Evolutionary conservation across 2,888 invertebrate species (phyloP), one percentile per base, ranked within the genome.

Genomic region (Habrosyne pyritoides): DNA sequence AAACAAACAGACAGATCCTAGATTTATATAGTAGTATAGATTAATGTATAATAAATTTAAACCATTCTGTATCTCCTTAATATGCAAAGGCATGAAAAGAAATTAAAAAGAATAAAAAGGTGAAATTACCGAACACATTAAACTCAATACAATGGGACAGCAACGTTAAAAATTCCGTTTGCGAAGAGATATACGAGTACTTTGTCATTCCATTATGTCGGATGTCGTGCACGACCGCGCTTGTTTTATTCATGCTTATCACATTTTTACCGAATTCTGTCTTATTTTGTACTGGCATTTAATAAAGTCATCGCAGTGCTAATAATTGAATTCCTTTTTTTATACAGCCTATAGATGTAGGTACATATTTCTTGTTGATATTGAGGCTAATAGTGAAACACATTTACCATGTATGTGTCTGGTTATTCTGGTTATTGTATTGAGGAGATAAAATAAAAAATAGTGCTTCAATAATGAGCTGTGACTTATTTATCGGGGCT

Each of bases 91-190:
- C 21, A 14, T 12, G 6, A 18, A 26, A 14, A 24, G 10, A 50
- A 28, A 21, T 10, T 10, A 18, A 28, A 21, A 28, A 10, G 4
- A 10, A 50, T 18, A 21, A 48, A 14, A 24, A 24, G n/a, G 0
- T 48, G 8, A 28, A 50, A 50, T 28, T 28, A 21, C 21, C 30
- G 50, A 21, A 21, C 50, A 28, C 50, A 50, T 50, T 50, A 50
- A 50, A 28, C 28, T 21, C 50, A 18, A 50, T 28, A 53, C 47
- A 57, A 54, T 57, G 47, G 47, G 47, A 51, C 5, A 18, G 53
- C 42, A 42, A 52, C 53, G 28, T 57, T 59, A 57, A 62, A 62
- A 62, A 57, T 61, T 61, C 61, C 48, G 58, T 61, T 61, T 61
- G 61, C 53, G 46, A 58, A 47, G 28, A 60, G 53, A 52, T 42